A percentile compares a stretch with the other conserved stretches of the same genome.
These are phyloP conservation scores for Heliconius sara DNA, from an alignment of 2,888 invertebrate species.

Conservation along the genomic window DNA sequence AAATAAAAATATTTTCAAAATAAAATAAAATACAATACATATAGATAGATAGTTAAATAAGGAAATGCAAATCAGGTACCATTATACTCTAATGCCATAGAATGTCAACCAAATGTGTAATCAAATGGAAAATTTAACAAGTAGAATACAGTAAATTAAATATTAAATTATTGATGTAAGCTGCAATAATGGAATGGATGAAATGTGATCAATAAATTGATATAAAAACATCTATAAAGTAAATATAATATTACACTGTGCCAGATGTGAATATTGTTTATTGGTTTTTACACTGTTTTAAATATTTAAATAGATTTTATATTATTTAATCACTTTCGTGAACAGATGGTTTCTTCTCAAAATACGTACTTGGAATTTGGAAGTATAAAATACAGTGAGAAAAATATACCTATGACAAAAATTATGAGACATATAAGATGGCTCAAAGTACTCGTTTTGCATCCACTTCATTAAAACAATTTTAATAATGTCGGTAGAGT, in stretches of 20 bases:
- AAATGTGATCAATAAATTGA: not conserved
- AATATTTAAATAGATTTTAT: not conserved
- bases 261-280: not conserved
- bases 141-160: too few species aligned
- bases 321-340: not conserved
- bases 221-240: not conserved
- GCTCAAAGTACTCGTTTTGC: not conserved
- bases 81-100: conserved; percentile 9
- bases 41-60: not conserved
- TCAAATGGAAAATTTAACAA: not conserved
- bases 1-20: conserved; percentile 4
- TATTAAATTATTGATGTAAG: not conserved
- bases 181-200: not conserved
- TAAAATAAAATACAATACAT: conserved; percentile 3
- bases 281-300: not conserved
- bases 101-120: conserved; percentile 2
- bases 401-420: not conserved
- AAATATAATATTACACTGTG: not conserved
- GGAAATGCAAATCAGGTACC: conserved; percentile 25
- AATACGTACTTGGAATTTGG: not conserved
- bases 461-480: not conserved
- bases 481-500: not conserved
- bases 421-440: too few species aligned
- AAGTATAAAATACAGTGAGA: not conserved
- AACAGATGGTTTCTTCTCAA: not conserved